Evolutionary conservation across 2,113 vertebrate genomes (phyloP).

Genomic region (Acrocephalus arundinaceus): DNA sequence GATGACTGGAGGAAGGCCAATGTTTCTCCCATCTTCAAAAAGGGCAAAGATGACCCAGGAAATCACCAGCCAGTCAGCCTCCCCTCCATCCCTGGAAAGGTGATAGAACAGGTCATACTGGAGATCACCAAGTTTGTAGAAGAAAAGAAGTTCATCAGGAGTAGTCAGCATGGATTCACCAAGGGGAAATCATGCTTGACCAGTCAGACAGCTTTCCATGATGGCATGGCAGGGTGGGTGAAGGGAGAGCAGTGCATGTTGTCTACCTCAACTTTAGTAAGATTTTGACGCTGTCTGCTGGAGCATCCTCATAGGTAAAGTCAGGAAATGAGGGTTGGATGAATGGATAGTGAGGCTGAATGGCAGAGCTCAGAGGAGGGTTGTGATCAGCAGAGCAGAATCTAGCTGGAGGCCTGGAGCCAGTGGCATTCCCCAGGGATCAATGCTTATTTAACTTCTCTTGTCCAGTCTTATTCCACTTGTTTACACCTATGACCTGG

Average conservation of each 20-base stretch:
- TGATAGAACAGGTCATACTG: rapidly evolving
- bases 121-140: not conserved
- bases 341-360: not conserved
- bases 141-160: not conserved
- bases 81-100: not conserved
- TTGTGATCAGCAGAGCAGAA: not conserved
- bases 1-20: not conserved
- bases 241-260: not conserved
- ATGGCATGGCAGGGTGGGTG: too few species aligned
- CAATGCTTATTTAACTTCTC: not conserved
- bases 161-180: not conserved
- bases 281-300: not conserved
- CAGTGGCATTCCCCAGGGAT: not conserved
- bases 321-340: not conserved
- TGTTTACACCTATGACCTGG: not conserved
- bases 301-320: not conserved
- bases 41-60: not conserved
- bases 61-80: not conserved
- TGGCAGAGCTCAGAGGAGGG: not conserved
- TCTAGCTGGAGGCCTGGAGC: not conserved
- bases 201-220: not conserved
- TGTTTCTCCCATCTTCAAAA: not conserved
- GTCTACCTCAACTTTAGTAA: rapidly evolving
- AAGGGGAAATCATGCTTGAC: not conserved
- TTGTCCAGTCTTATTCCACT: not conserved